phyloP scores from a whole-genome alignment of 2,797 vertebrate genomes.

The Alauda arvensis region DNA sequence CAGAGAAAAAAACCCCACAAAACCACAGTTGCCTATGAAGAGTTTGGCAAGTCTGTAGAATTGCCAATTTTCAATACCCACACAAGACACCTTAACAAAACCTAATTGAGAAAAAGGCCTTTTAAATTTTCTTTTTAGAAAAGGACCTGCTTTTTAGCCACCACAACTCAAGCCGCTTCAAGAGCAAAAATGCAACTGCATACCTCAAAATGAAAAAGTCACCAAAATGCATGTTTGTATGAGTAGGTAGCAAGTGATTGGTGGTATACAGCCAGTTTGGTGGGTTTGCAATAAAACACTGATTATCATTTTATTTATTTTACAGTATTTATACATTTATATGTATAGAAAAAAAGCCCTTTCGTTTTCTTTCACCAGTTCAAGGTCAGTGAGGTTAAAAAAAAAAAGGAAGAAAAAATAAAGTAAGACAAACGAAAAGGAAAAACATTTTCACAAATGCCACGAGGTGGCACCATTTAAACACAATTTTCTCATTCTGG shows the following conservation, averaged over 20 bases:
- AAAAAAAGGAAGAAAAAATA: neutral
- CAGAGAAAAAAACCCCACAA: neutral
- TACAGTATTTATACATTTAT: neutral
- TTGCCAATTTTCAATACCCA: neutral
- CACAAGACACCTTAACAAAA: neutral
- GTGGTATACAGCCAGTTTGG: neutral
- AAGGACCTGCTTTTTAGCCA: neutral
- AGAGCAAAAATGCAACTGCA: neutral
- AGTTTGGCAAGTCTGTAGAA: neutral
- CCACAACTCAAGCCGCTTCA: neutral
- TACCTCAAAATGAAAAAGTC: neutral
- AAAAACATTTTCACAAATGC: neutral
- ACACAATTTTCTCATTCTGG: neutral
- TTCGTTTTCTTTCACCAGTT: neutral
- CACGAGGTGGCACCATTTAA: conserved; percentile 64
- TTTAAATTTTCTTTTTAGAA: neutral
- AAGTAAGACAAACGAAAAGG: rapidly evolving
- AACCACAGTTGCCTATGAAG: neutral
- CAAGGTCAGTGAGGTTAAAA: rapidly evolving
- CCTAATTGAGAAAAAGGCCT: neutral
- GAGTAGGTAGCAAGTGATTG: neutral
- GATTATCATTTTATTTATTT: neutral
- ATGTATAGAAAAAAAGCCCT: neutral
- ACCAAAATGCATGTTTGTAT: neutral
- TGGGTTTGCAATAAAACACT: neutral